Evolutionary conservation across 2,113 vertebrate species (phyloP), one percentile per base, ranked within the genome.

Genomic region (Saguinus midas): DNA sequence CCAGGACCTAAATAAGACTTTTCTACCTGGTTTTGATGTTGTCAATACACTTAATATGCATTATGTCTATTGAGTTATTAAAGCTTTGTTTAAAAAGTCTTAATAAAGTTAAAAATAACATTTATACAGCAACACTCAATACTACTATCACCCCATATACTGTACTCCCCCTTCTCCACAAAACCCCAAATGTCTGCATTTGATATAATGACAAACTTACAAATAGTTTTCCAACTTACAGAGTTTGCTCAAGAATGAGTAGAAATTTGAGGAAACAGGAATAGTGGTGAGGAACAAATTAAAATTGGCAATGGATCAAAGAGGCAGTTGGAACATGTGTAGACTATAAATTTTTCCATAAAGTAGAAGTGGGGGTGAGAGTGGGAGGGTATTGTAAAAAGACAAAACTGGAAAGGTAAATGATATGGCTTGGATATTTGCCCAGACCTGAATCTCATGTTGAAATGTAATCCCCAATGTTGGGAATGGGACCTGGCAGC

Each of bases 41-140:
- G 58, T 83, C 29, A 91, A 68, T 79, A 83, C 57, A 68, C 14
- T 50, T 84, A 73, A 80, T 79, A 87, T 83, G 17, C n/a, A 35
- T 91, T 1, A 1, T 84, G 66, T 85, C n/a, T 94, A 87, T 55
- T 76, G 32, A 81, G 27, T 93, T 88, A 92, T 72, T 83, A 92
- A 90, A 93, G 8, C 1, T 21, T 68, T 89, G 27, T 82, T 32
- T n/a, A 52, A 66, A 87, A 37, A 68, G 70, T 40, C 55, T 72
- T 92, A 61, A 48, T 92, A 61, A 48, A 5, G 72, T 78, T 90
- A 72, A 72, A 98, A 90, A 50, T 73, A 66, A 58, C 45, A 75
- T 89, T 37, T 91, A 81, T 43, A 45, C 48, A 76, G 11, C 9
- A 91, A 10, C 48, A 57, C 7, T 83, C n/a, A 52, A 64, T 61